Base-by-base conservation (phyloP, 2,797 vertebrate species). In the Borostomias antarcticus region DNA sequence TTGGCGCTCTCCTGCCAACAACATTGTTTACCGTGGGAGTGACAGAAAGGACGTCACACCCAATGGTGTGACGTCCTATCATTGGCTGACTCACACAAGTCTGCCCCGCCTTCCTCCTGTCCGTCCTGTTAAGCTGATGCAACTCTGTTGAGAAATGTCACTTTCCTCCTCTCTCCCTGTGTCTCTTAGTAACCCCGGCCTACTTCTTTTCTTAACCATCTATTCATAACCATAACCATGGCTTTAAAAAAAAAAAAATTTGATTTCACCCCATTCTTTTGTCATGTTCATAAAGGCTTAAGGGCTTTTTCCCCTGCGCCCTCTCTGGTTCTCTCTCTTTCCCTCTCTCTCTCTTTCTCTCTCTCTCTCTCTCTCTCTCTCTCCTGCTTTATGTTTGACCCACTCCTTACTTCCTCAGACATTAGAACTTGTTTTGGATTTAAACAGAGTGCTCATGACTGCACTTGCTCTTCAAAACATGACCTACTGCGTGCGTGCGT, bases 121-220 rank as follows among this genome's bases (percentile, higher is more conserved):
- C 32, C 70, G 30, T 66, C 23, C 58, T 15, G 50, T 70, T 79
- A 58, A 77, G 78, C 86, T 91, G 88, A 91, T 89, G 90, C 85
- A 90, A 90, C 83, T 62, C 51, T 32, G 54, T 25, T 68, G 64
- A 54, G 73, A 66, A 70, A 87, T 86, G 82, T 82, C 86, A 70
- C 62, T 68, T 47, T 48, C 72, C 15, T 61, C 17, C 48, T 58
- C n/a, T n/a, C 58, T 57, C 68, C 58, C 45, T 51, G 5, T 19
- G 8, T 62, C 17, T 23, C 17, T 29, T 7, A 19, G 30, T n/a
- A 26, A 4, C 21, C 10, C 19, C 23, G 25, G 23, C 50, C 50
- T 13, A 28, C 5, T 17, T 29, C 32, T 23, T 58, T 23, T n/a
- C 56, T 35, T 10, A 19, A 21, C 7, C 0, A 21, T 51, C 48